These are phyloP conservation scores for Palythoa grandis DNA, from an alignment of 92 coral and sea anemone species.

Conservation along the genomic window DNA sequence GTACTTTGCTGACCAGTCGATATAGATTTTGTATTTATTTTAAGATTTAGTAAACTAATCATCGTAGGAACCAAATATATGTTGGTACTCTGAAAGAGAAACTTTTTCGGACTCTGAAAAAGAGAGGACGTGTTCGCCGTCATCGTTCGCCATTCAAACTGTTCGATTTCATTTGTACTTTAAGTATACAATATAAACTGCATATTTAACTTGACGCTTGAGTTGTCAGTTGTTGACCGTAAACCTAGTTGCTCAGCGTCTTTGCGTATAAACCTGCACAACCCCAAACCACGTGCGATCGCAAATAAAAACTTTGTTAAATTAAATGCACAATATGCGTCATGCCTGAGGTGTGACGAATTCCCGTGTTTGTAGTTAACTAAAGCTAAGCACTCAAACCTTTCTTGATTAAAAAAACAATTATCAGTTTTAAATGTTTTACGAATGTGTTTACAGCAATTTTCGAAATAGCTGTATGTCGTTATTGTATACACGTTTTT, in stretches of 20 bases:
- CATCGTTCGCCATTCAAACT: neutral
- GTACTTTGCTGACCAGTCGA: neutral
- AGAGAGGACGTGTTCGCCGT: neutral
- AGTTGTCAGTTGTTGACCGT: neutral
- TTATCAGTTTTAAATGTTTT: too few species aligned
- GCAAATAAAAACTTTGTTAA: neutral
- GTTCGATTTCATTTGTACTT: neutral
- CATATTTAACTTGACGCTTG: neutral
- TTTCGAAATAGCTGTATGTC: too few species aligned
- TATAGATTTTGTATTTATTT: neutral
- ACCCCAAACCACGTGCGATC: neutral
- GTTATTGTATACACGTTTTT: too few species aligned
- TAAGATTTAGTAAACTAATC: neutral
- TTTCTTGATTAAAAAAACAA: too few species aligned
- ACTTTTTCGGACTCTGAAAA: neutral
- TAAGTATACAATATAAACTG: neutral
- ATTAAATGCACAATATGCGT: neutral
- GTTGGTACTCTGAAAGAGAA: neutral
- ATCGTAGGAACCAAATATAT: neutral
- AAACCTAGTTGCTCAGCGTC: neutral
- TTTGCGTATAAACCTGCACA: neutral
- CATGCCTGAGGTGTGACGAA: neutral
- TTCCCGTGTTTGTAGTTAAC: too few species aligned
- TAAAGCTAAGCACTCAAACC: neutral
- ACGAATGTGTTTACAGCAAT: too few species aligned